Evolutionary conservation across 2,113 vertebrate species (phyloP).

Genomic region (Cricetomys ansorgei): DNA sequence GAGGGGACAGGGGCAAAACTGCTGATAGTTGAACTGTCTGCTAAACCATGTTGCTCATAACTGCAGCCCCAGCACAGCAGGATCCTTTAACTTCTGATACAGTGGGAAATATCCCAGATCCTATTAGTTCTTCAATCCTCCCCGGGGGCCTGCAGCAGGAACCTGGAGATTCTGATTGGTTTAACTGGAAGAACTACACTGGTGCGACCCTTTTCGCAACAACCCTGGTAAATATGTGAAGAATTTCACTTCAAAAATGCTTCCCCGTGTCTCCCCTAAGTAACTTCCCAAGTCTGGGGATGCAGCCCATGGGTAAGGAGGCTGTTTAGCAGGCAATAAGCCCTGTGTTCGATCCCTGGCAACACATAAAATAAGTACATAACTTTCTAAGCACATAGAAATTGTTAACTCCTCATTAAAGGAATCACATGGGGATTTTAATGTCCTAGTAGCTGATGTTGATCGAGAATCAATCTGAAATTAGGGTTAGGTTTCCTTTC

Average conservation of each 20-base stretch:
- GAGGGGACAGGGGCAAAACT: not conserved
- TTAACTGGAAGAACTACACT: not conserved
- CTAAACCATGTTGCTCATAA: fast-evolving
- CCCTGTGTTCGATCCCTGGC: not conserved
- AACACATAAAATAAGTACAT: not conserved
- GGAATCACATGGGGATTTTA: not conserved
- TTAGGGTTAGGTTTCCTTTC: slow-evolving; percentile 28
- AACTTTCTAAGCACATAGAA: not conserved
- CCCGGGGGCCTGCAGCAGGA: not conserved
- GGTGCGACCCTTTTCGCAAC: not conserved
- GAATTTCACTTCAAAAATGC: not conserved
- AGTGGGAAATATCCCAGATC: not conserved
- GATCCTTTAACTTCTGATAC: too few species aligned
- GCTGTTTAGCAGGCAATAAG: not conserved
- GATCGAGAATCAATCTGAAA: slow-evolving; percentile 54
- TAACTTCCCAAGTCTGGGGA: not conserved
- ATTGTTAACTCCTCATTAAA: not conserved
- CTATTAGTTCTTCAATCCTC: too few species aligned
- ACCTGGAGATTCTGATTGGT: too few species aligned
- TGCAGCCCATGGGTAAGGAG: too few species aligned
- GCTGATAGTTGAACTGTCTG: fast-evolving
- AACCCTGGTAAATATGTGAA: not conserved
- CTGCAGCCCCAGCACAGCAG: not conserved
- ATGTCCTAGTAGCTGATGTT: not conserved
- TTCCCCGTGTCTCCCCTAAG: not conserved